Conservation (phyloP, 2,113 vertebrate species). For the Engraulis encrasicolus region DNA sequence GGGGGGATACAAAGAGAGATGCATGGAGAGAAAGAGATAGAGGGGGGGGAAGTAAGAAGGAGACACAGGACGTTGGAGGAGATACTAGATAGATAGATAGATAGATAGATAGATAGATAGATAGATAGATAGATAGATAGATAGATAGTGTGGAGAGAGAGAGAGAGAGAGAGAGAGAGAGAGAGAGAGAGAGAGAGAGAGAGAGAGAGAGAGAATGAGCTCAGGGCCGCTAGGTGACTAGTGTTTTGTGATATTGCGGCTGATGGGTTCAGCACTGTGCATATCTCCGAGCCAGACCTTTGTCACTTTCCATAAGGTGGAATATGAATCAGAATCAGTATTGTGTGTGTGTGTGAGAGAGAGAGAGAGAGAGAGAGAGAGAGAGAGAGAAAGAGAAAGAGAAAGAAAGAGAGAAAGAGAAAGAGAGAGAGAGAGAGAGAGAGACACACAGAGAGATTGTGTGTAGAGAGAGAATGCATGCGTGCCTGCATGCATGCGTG, state of each 20-base stretch:
- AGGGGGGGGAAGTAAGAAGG: background rate
- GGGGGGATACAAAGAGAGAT: no score
- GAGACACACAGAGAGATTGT: no score
- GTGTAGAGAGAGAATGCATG: no score
- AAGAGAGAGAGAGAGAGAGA: no score
- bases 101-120: background rate
- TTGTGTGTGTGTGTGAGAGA: slow-evolving; percentile 42
- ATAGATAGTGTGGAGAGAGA: no score
- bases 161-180: background rate
- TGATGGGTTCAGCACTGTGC: background rate
- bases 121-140: background rate
- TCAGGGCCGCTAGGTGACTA: background rate
- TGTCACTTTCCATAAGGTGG: background rate
- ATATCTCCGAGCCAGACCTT: background rate
- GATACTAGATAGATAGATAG: background rate
- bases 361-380: slow-evolving; percentile 29
- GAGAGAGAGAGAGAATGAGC: background rate
- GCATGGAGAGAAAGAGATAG: background rate
- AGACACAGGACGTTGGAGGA: background rate
- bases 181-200: background rate
- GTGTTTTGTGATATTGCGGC: background rate
- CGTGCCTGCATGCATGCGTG: no score
- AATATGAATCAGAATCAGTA: background rate
- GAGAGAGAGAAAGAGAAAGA: slow-evolving; percentile 43
- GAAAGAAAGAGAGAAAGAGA: slow-evolving; percentile 44